Percentiles rank a stretch among this genome's conserved stretches.
These are phyloP conservation scores for Eurytemora carolleeae DNA, from an alignment of 1,140 invertebrate species.

Conservation along the genomic window DNA sequence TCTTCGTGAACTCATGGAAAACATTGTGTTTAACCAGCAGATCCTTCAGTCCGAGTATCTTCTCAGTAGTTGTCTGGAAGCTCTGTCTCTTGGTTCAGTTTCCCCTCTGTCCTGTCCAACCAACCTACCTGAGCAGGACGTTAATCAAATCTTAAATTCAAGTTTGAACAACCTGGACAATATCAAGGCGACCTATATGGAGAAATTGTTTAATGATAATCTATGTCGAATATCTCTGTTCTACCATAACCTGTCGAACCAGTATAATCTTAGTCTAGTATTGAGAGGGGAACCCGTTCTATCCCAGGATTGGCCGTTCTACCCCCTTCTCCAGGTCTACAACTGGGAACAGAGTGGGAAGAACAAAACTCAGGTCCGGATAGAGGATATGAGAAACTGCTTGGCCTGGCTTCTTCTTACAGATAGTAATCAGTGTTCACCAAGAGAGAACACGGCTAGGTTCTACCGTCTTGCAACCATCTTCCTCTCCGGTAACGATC, in stretches of 20 bases:
- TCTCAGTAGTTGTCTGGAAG: background rate
- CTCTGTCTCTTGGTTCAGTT: too few relatives aligned
- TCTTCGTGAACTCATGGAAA: background rate
- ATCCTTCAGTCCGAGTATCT: background rate
- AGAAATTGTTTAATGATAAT: background rate
- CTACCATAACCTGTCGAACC: too few relatives aligned
- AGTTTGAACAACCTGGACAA: background rate
- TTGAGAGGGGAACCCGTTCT: background rate
- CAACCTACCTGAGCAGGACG: too few relatives aligned
- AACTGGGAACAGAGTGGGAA: background rate
- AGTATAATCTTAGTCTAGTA: too few relatives aligned
- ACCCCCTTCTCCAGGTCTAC: background rate
- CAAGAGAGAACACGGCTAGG: background rate
- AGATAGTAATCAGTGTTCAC: background rate
- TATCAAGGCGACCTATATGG: background rate
- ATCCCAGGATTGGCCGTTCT: background rate
- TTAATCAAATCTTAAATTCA: too few relatives aligned
- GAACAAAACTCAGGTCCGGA: background rate
- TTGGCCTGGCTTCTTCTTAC: background rate
- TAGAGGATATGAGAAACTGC: background rate
- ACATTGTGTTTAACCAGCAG: background rate
- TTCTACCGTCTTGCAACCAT: background rate
- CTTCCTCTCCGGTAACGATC: background rate
- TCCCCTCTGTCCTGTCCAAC: too few relatives aligned
- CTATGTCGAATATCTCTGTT: background rate